Evolutionary conservation across 2,113 vertebrate genomes (phyloP), one percentile per base, ranked within the genome.

Genomic region (human): DNA sequence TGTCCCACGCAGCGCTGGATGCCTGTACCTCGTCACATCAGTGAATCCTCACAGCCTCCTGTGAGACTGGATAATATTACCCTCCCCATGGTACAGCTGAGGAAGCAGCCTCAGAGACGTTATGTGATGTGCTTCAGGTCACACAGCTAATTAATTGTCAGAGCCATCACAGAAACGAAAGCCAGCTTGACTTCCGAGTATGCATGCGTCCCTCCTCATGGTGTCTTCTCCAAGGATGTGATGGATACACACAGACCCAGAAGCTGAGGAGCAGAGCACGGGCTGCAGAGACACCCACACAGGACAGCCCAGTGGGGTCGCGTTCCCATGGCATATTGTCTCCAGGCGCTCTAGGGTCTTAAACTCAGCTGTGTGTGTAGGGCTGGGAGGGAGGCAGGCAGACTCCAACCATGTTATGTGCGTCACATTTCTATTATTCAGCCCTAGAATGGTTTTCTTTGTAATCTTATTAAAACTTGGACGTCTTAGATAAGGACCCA

Each of bases 381-480:
- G 20, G 25, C 78, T 90, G 13, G 2, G 52, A 59, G 35, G 38
- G 72, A 70, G 8, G 6, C 16, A 1, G 32, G 38, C 66, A 93
- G 52, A 22, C 38, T 89, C 83, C 23, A 68, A 8, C 40, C 96
- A 55, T 22, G 73, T 35, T 40, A 38, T 0, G 2, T 8, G 17
- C 61, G 4, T 94, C 72, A 66, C 23, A 0, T 81, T 76, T 64
- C 43, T 38, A 2, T 89, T 73, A 22, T 73, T 93, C 66, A 87
- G 89, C 68, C 32, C 61, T 35, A 40, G 32, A 87, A 90, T 52
- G 45, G 59, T 92, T 94, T 96, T 84, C 87, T 93, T 79, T 78
- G 84, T 90, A 45, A 92, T 96, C 87, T 92, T 92, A 97, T 90
- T 96, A 96, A 97, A 96, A 97, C 50, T 59, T 97, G 95, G 95